Conservation (phyloP, 2,113 vertebrate genomes). For the Lagopus leucura region DNA sequence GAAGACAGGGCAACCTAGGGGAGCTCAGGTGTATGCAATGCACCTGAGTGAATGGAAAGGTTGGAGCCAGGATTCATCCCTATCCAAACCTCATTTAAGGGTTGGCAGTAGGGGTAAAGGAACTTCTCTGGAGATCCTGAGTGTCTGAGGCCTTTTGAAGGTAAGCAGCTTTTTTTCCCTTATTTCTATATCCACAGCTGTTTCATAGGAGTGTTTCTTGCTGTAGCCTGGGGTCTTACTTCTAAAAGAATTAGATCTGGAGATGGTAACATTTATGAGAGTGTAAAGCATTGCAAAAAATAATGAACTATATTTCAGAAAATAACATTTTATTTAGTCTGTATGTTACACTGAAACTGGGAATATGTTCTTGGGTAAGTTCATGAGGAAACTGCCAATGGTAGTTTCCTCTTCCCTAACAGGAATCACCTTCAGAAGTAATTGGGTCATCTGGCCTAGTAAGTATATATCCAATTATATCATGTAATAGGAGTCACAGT, state of each 20-base stretch:
- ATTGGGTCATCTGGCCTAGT: slow-evolving; percentile 13
- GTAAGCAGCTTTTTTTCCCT: no score
- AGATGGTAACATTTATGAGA: slow-evolving; percentile 18
- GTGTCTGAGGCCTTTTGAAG: no score
- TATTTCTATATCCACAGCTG: no score
- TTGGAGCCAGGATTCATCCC: no score
- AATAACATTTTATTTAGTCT: slow-evolving; percentile 18
- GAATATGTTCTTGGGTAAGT: slow-evolving; percentile 11
- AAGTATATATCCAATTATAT: slow-evolving; percentile 27
- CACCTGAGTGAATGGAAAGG: no score
- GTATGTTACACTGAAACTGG: not conserved
- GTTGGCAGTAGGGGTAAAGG: no score
- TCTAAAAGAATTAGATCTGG: slow-evolving; percentile 59
- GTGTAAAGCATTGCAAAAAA: slow-evolving; percentile 42
- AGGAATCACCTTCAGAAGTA: slow-evolving; percentile 22
- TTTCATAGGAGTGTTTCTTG: no score
- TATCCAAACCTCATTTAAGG: no score
- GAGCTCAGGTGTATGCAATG: no score
- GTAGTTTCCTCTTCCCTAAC: slow-evolving; percentile 16
- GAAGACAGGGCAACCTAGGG: no score
- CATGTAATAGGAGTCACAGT: not conserved
- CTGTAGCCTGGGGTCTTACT: no score
- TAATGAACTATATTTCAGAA: slow-evolving; percentile 51
- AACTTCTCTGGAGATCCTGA: no score
- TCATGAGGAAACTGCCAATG: not conserved